A percentile compares a stretch with the other conserved stretches of the same genome.
These are phyloP conservation scores for Lucifuga dentata DNA, from an alignment of 2,113 vertebrate genomes.

Conservation along the genomic window DNA sequence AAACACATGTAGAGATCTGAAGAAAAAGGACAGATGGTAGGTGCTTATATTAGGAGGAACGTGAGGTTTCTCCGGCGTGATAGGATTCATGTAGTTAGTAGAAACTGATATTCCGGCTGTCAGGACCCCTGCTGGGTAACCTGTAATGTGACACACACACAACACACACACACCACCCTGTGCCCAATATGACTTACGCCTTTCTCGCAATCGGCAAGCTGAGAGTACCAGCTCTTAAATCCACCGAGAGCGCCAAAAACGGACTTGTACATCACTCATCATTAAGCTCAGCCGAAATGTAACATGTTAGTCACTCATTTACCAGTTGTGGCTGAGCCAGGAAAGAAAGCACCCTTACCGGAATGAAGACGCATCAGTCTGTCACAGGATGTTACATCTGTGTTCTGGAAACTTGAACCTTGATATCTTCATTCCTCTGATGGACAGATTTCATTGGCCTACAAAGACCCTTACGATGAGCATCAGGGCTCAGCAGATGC, in stretches of 20 bases:
- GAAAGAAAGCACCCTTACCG: slow-evolving; percentile 1
- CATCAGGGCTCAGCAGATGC: neutral
- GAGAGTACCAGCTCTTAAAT: neutral
- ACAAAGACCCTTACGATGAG: neutral
- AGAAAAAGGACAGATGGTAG: neutral
- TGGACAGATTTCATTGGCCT: neutral
- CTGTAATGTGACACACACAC: slow-evolving; percentile 11
- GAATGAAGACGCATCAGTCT: slow-evolving; percentile 3
- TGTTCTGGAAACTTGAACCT: slow-evolving; percentile 11
- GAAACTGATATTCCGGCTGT: neutral
- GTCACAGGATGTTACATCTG: too few species aligned
- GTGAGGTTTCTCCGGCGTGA: neutral
- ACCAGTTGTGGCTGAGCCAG: slow-evolving; percentile 20
- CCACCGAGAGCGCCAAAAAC: slow-evolving; percentile 3
- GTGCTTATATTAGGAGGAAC: neutral
- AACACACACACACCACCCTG: neutral
- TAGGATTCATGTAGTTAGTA: neutral
- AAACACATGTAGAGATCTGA: too few species aligned
- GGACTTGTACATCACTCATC: slow-evolving; percentile 14
- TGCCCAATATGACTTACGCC: neutral
- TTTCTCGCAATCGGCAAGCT: slow-evolving; percentile 2
- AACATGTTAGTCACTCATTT: slow-evolving; percentile 37
- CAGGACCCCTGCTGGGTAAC: neutral
- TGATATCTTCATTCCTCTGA: neutral
- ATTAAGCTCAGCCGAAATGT: slow-evolving; percentile 20